phyloP scores from a whole-genome alignment of 64 coral and sea anemone genomes.

The Dendronephthya gigantea region DNA sequence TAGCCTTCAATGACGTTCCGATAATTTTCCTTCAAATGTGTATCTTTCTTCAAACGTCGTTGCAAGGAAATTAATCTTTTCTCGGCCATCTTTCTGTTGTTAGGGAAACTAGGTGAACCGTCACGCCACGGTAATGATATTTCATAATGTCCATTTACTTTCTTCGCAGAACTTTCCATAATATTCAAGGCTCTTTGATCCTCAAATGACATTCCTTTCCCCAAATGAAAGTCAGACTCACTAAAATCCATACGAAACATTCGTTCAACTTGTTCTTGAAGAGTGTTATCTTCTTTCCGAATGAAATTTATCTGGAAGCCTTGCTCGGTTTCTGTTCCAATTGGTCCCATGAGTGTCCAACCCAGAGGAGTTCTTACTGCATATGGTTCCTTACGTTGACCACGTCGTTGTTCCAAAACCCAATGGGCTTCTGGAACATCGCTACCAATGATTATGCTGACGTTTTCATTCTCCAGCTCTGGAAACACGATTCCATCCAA shows the following conservation, averaged over 20 bases:
- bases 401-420: slow-evolving; percentile 37
- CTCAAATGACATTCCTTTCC: slow-evolving; percentile 4
- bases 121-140: not conserved
- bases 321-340: not conserved
- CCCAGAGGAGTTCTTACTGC: slow-evolving; percentile 38
- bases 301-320: slow-evolving; percentile 18
- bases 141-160: slow-evolving; percentile 3
- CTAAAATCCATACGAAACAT: slow-evolving; percentile 4
- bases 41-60: not conserved
- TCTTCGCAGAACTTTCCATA: slow-evolving; percentile 9
- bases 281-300: slow-evolving; percentile 5
- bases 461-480: slow-evolving; percentile 13
- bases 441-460: slow-evolving; percentile 35
- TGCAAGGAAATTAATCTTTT: slow-evolving; percentile 7
- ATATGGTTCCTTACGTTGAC: slow-evolving; percentile 37
- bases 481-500: slow-evolving; percentile 23
- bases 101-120: slow-evolving; percentile 7
- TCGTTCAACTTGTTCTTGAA: not conserved
- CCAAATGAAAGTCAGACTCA: not conserved
- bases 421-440: slow-evolving; percentile 51
- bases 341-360: slow-evolving; percentile 44
- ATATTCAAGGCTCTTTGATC: slow-evolving; percentile 14
- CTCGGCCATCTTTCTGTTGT: slow-evolving; percentile 6
- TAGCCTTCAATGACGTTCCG: not conserved
- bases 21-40: slow-evolving; percentile 5